Evolutionary conservation across 1,140 invertebrate species (phyloP), one percentile per base, ranked within the genome.

Genomic region (Panagrolaimus sp.): DNA sequence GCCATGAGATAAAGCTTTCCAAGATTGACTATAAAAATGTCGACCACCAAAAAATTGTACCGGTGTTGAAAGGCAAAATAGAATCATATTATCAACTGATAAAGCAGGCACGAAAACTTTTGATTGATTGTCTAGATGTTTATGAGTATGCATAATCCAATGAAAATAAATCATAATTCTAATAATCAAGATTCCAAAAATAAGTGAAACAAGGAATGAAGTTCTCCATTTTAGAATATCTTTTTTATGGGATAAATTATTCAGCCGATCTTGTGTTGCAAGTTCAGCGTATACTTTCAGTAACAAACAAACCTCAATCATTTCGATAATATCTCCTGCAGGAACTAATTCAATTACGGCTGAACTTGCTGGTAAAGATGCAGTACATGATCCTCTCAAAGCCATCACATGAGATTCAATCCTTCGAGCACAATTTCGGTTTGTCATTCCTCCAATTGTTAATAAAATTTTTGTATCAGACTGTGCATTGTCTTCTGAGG

Each of bases 171-270:
- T 89, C 96, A 98, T 99, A 28, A 92, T 89, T 43, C 91, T 85
- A 93, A 99, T 96, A 71, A 91, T 91, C 4, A 96, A 96, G 0
- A 91, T 88, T 26, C 95, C 96, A 85, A 98, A 98, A 9, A 95
- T 85, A 10, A 98, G 82, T 0, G 94, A 96, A 43, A 96, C 88
- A 0, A 98, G 86, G 83, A 99, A 98, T 7, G 94, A 90, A 70
- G 88, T 90, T 55, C 91, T 87, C 96, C 96, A 98, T 76, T 85
- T 87, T n/a, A n/a, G n/a, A n/a, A n/a, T n/a, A n/a, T n/a, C n/a
- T n/a, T n/a, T n/a, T n/a, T n/a, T 90, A 83, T 86, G 87, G 79
- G 87, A 85, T 64, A 88, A 82, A 62, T 85, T 82, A 64, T 83
- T 78, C 24, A 84, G 72, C 71, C 83, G 82, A 73, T 84, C 78